phyloP scores from a whole-genome alignment of 2,797 vertebrate species.

The Dendrocincla tyrannina region DNA sequence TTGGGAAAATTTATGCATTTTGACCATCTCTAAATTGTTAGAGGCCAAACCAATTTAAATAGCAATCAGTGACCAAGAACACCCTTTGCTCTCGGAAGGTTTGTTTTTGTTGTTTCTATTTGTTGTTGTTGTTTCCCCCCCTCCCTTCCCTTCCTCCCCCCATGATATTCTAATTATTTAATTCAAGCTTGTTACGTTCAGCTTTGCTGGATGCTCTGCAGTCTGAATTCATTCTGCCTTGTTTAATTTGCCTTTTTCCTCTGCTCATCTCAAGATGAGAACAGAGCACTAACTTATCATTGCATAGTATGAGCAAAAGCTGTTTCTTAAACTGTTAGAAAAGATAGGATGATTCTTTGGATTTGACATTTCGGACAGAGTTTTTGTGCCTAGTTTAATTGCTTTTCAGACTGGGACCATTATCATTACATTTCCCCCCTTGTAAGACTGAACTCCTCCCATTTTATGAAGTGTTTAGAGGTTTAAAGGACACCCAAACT shows the following conservation, averaged over 20 bases:
- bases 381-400: conserved; percentile 3
- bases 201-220: conserved; percentile 23
- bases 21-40: conserved; percentile 29
- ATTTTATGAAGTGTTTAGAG: background rate
- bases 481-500: background rate
- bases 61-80: conserved; percentile 65
- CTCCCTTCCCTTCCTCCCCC: background rate
- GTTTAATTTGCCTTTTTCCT: conserved; percentile 48
- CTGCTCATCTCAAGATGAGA: background rate
- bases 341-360: background rate
- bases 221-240: conserved; percentile 26
- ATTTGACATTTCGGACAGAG: background rate
- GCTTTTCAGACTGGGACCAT: background rate
- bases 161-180: conserved; percentile 56
- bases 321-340: conserved; percentile 2
- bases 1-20: conserved; percentile 45
- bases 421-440: background rate
- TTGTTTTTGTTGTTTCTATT: background rate
- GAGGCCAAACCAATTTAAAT: conserved; percentile 66
- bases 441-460: background rate
- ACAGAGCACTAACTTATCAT: background rate
- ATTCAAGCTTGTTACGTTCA: conserved; percentile 42
- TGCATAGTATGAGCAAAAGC: background rate
- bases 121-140: background rate
- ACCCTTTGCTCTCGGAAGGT: conserved; percentile 54